Conservation (phyloP, 2,888 invertebrate genomes). For the Beris chalybata region DNA sequence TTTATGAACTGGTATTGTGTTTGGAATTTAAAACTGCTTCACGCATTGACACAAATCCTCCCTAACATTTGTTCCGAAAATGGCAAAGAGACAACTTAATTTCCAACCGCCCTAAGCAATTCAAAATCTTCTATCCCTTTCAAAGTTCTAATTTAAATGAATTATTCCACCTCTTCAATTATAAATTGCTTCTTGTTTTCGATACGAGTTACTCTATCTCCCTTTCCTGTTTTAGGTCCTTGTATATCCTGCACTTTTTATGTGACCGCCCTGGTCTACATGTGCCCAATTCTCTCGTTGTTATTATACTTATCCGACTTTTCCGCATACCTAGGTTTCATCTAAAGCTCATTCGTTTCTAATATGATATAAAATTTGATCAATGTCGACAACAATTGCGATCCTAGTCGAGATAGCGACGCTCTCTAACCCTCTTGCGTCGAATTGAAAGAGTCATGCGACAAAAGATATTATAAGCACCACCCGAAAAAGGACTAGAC, state of each 20-base stretch:
- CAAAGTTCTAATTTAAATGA: constrained; percentile 40
- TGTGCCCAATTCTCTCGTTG: no score
- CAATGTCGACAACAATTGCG: constrained; percentile 1
- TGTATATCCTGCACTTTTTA: no score
- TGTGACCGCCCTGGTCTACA: no score
- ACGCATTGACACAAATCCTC: no score
- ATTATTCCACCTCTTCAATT: constrained; percentile 46
- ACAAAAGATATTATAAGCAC: neutral
- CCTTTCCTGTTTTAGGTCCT: no score
- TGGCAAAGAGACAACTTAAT: no score
- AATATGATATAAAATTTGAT: neutral
- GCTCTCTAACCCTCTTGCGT: neutral
- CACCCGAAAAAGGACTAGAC: neutral
- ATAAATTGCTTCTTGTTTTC: constrained; percentile 40
- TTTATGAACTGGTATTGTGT: no score
- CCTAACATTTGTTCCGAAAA: no score
- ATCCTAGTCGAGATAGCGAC: neutral
- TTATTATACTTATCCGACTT: constrained; percentile 9
- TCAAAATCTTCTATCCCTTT: no score
- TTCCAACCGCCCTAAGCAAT: no score
- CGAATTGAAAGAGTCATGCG: neutral
- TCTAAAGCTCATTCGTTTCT: neutral
- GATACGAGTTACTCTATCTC: neutral
- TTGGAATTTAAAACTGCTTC: no score
- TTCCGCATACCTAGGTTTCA: constrained; percentile 11